Evolutionary conservation across 2,113 vertebrate species (phyloP), one percentile per base, ranked within the genome.

Genomic region (Nerophis lumbriciformis): DNA sequence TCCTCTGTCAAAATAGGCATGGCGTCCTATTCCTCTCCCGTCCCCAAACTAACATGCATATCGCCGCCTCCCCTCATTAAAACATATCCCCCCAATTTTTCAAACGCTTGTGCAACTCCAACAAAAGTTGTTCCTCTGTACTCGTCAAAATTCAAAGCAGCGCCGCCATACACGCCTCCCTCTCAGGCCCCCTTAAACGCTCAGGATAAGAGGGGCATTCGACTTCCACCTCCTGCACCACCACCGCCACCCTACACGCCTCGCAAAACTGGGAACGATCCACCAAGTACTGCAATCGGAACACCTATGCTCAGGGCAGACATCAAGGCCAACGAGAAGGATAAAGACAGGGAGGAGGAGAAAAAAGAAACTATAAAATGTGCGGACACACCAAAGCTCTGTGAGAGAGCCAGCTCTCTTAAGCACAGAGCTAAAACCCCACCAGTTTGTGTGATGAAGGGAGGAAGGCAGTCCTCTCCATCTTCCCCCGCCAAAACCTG

Each of bases 241-340:
- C 89, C 86, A 14, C 88, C 88, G 49, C 90, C 90, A 59, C 90
- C 90, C 7, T 90, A 91, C 79, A 90, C 87, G 8, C 88, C 90
- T 44, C 87, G 88, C 21, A 89, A 89, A 83, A 88, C 80, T 37
- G 88, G 80, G 61, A 80, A 45, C 38, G 73, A 83, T 19, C 75
- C 77, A 12, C 75, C 74, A 12, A 69, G 79, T 75, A 64, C 75
- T 65, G 76, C 72, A 55, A 57, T 53, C 54, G 78, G 76, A 69
- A 80, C 83, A 63, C 73, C 88, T 45, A 71, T 72, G 76, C 80
- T 85, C 68, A 85, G 78, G 79, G 65, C 79, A 63, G 83, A 84
- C 61, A 71, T 67, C 71, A 83, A 71, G 55, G 71, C 59, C 60
- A 84, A 76, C 53, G 68, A 82, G 61, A 83, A 77, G 60, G 71